A percentile compares a stretch with the other conserved stretches of the same genome.
Evolutionary conservation across 2,113 vertebrate species (phyloP).

Genomic region (Atlantisia rogersi): DNA sequence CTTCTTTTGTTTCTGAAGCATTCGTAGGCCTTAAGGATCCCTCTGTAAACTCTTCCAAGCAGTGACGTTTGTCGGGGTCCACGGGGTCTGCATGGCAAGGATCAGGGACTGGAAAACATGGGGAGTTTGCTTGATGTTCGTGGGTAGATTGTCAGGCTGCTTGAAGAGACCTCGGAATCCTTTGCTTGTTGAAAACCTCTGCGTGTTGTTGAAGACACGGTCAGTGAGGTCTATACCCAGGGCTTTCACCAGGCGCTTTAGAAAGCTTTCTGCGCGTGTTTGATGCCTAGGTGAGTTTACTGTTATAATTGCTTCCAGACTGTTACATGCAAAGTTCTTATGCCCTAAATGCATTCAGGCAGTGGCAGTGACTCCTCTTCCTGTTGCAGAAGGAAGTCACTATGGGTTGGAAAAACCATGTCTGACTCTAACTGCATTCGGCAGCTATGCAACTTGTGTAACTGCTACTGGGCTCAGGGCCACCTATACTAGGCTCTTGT

Average conservation of each 20-base stretch:
- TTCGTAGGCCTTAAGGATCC: background rate
- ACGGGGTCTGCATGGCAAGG: background rate
- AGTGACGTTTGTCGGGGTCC: background rate
- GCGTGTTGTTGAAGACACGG: background rate
- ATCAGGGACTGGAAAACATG: background rate
- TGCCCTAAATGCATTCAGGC: background rate
- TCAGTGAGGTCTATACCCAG: background rate
- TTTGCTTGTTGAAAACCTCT: background rate
- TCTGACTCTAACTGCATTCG: background rate
- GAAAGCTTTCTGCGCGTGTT: background rate
- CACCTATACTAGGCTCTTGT: background rate
- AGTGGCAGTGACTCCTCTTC: background rate
- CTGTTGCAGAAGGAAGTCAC: background rate
- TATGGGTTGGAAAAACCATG: accelerated
- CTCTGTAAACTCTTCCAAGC: background rate
- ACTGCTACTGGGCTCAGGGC: background rate
- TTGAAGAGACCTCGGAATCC: background rate
- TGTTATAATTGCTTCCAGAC: background rate
- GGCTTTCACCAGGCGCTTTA: background rate
- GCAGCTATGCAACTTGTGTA: too few species aligned
- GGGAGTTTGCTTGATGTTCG: background rate
- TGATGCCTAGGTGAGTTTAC: background rate
- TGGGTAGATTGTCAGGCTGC: background rate
- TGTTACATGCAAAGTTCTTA: background rate
- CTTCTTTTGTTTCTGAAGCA: background rate